These are phyloP conservation scores for Sardinella longiceps DNA, from an alignment of 2,797 vertebrate species.

Conservation along the genomic window DNA sequence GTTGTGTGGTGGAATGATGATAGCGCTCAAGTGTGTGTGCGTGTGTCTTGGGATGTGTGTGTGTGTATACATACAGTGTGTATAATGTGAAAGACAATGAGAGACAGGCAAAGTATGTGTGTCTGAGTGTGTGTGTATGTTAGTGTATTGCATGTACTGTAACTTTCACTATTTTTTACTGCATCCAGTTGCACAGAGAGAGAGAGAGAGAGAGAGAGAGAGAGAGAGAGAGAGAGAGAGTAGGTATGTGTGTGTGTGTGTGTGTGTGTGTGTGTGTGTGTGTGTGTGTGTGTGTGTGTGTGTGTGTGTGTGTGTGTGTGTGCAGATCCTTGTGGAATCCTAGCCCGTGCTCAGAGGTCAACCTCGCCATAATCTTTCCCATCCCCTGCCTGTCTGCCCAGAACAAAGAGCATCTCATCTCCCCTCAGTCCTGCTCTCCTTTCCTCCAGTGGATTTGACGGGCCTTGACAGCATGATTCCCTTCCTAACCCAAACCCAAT, in stretches of 20 bases:
- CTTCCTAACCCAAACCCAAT: conserved; percentile 33
- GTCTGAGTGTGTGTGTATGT: neutral
- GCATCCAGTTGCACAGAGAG: neutral
- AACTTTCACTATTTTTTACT: neutral
- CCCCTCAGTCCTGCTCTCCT: neutral
- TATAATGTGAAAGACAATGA: neutral
- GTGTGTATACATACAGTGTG: neutral
- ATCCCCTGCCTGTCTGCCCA: conserved; percentile 43
- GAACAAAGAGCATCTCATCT: conserved; percentile 44
- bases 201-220: neutral
- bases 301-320: neutral
- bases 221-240: neutral
- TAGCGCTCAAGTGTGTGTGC: neutral
- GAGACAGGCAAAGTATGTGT: neutral
- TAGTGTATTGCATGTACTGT: too few species aligned
- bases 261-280: too few species aligned
- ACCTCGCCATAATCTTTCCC: conserved; percentile 51
- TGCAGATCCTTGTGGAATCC: neutral
- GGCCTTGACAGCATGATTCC: conserved; percentile 40
- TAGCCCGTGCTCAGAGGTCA: conserved; percentile 27
- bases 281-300: neutral
- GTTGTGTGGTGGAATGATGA: neutral
- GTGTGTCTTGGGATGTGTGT: neutral
- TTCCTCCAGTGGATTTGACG: conserved; percentile 37
- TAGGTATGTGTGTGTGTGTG: neutral